Percentiles rank a stretch among this genome's conserved stretches.
These are phyloP conservation scores for Patella ulyssiponensis DNA, from an alignment of 2,888 invertebrate species.

Conservation along the genomic window DNA sequence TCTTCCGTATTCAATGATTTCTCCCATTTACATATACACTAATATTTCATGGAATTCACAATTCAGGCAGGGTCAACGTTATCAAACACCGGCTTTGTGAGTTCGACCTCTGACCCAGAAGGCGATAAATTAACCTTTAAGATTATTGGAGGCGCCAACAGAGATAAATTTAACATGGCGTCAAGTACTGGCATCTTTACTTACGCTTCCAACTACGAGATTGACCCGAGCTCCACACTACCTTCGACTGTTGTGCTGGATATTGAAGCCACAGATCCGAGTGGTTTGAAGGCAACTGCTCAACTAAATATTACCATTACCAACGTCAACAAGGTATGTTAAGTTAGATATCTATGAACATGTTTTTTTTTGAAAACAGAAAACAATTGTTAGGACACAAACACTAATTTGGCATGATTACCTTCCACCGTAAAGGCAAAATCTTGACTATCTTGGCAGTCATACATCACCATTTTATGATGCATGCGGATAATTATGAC, in stretches of 20 bases:
- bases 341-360: no score
- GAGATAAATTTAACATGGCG: not conserved
- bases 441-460: no score
- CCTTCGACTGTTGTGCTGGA: conserved; percentile 1
- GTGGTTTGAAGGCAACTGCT: not conserved
- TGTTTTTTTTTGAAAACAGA: no score
- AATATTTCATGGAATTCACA: not conserved
- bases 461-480: no score
- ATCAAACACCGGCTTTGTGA: not conserved
- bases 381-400: no score
- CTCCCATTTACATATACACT: no score
- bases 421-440: no score
- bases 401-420: no score
- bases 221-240: not conserved
- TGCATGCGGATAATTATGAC: no score
- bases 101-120: conserved; percentile 1
- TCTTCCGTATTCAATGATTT: no score
- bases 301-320: not conserved
- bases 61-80: conserved; percentile 1
- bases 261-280: not conserved
- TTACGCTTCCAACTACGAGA: not conserved
- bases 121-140: not conserved
- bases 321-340: conserved; percentile 10
- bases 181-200: not conserved
- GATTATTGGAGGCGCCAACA: not conserved